These are phyloP conservation scores for Drosophila yakuba DNA, from an alignment of 1,140 invertebrate species.

Conservation along the genomic window DNA sequence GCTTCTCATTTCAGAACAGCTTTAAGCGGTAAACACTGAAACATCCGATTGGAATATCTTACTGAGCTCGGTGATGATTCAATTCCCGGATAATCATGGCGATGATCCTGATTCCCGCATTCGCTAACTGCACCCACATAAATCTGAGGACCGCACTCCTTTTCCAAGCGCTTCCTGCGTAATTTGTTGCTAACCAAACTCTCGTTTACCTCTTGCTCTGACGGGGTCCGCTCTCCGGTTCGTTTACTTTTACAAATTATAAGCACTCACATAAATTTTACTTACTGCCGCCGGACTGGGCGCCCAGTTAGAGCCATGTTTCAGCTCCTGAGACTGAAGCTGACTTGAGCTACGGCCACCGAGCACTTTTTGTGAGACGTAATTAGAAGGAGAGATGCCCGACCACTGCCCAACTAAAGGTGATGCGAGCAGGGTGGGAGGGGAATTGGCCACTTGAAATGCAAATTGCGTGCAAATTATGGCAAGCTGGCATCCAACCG, in stretches of 20 bases:
- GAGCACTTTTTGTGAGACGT: slow-evolving; percentile 60
- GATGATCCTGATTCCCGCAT: not conserved
- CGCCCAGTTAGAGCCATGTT: slow-evolving; percentile 41
- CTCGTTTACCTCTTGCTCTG: slow-evolving; percentile 23
- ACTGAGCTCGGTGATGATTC: slow-evolving; percentile 1
- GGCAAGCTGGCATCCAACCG: slow-evolving; percentile 67
- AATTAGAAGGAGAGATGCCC: slow-evolving; percentile 64
- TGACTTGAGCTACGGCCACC: slow-evolving; percentile 37
- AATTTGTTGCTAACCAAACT: slow-evolving; percentile 67
- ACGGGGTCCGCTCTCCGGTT: slow-evolving; percentile 13
- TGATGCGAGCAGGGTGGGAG: slow-evolving; percentile 6
- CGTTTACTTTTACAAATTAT: slow-evolving; percentile 72
- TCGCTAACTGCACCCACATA: slow-evolving; percentile 34
- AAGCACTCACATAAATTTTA: slow-evolving; percentile 78
- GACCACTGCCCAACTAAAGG: slow-evolving; percentile 41
- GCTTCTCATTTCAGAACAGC: slow-evolving; percentile 1
- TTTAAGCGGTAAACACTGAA: slow-evolving; percentile 10
- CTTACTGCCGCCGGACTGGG: slow-evolving; percentile 50
- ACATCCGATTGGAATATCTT: not conserved
- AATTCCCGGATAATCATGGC: slow-evolving; percentile 29
- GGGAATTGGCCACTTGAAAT: slow-evolving; percentile 77
- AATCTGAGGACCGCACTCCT: slow-evolving; percentile 52
- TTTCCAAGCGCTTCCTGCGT: slow-evolving; percentile 22
- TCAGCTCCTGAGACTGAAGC: slow-evolving; percentile 6
- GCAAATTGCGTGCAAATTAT: slow-evolving; percentile 83